Base-by-base conservation (phyloP, 2,113 vertebrate species). In the Cottus gobio region DNA sequence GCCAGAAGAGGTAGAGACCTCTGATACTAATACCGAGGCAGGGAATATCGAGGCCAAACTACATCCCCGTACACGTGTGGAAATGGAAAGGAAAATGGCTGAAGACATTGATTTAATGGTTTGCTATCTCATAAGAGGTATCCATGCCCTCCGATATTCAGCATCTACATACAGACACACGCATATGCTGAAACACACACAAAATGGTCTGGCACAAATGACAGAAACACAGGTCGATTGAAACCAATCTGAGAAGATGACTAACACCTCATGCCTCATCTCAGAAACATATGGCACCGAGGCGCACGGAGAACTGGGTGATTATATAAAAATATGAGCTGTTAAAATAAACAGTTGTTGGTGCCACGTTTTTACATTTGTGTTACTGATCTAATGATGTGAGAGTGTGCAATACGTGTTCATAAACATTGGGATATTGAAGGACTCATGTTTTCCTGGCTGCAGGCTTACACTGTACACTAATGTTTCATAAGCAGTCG, bases 241-340 rank as follows among this genome's bases (percentile, higher is more conserved):
- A 73, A 37, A 72, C 5, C 4, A 7, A 30, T 60, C 48, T 15
- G 1, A 37, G 18, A 63, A n/a, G 61, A 76, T 74, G 68, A 77
- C 28, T 44, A 80, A 77, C 71, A 72, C 67, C 50, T 77, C 46
- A 11, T 36, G 5, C 10, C n/a, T n/a, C 22, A 56, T 62, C 34
- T 36, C 42, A 36, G 48, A 56, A 26, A 37, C 10, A 37, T 7
- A 57, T 20, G 7, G 64, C 34, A 70, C 0, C 61, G 65, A 83
- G 58, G 80, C n/a, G 70, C 26, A 46, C 48, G 16, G 36, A 58
- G 18, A 26, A 56, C 8, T 30, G 22, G 7, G 7, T 16, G 28
- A 46, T 54, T 56, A 9, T 34, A 62, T 39, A 13, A 44, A 75
- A 37, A 56, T 52, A 57, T 13, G 8, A 75, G 20, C 52, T 67